Evolutionary conservation across 2,797 vertebrate genomes (phyloP).

Genomic region (Cuniculus paca): DNA sequence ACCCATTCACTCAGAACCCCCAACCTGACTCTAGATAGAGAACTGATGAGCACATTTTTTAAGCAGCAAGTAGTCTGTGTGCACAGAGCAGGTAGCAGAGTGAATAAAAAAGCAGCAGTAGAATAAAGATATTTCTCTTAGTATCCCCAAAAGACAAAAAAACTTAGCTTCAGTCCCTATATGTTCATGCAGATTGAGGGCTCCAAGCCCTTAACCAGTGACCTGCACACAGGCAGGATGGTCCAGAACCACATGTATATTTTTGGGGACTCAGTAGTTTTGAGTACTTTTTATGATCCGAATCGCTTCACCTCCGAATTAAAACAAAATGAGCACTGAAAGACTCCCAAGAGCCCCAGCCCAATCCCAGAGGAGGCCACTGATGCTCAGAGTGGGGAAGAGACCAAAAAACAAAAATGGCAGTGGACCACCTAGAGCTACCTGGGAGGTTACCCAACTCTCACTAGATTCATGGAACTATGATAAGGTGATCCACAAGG

Average conservation of each 20-base stretch:
- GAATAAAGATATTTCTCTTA: neutral
- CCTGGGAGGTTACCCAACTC: neutral
- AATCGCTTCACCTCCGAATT: neutral
- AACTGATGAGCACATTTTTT: neutral
- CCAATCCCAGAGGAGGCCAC: neutral
- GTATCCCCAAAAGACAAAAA: neutral
- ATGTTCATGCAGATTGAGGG: neutral
- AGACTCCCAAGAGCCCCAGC: neutral
- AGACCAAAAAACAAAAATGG: neutral
- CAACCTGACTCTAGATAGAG: neutral
- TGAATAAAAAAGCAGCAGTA: neutral
- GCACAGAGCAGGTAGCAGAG: neutral
- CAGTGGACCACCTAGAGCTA: neutral
- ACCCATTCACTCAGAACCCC: neutral
- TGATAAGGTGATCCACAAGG: neutral
- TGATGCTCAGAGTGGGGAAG: neutral
- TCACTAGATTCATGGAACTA: neutral
- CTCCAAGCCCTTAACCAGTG: neutral
- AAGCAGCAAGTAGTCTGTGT: neutral
- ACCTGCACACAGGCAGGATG: neutral
- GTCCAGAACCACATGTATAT: neutral
- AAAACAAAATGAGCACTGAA: neutral
- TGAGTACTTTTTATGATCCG: neutral
- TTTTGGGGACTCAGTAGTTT: neutral
- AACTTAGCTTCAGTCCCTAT: neutral